These are phyloP conservation scores for Anguilla marmorata DNA, from an alignment of 2,797 vertebrate species.

Conservation along the genomic window DNA sequence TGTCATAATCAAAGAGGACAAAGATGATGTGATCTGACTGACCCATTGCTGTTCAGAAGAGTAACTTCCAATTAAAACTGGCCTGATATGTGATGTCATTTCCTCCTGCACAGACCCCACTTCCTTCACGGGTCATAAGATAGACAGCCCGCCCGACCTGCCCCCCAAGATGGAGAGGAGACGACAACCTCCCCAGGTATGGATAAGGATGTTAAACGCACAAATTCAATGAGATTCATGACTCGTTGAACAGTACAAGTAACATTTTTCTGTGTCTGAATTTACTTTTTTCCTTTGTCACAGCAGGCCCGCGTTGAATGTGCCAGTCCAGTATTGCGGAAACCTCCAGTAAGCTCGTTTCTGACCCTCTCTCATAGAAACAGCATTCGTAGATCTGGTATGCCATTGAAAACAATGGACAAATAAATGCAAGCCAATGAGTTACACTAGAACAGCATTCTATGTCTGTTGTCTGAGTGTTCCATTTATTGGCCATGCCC, in stretches of 20 bases:
- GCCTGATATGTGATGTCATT: neutral
- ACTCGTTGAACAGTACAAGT: neutral
- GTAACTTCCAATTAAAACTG: neutral
- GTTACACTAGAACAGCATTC: neutral
- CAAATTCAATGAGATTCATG: neutral
- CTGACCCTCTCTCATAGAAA: neutral
- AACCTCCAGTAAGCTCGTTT: constrained; percentile 61
- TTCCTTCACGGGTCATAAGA: constrained; percentile 53
- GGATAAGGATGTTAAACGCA: neutral
- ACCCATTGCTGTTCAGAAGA: neutral
- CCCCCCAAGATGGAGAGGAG: constrained; percentile 70
- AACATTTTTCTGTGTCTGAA: neutral
- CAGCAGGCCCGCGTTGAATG: constrained; percentile 60
- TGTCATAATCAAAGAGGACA: neutral
- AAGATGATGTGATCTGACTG: neutral
- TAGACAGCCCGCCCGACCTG: constrained; percentile 51
- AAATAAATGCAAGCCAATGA: neutral
- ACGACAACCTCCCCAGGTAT: constrained; percentile 57
- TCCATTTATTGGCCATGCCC: neutral
- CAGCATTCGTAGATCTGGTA: neutral
- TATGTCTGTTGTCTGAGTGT: neutral
- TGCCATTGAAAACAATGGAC: neutral
- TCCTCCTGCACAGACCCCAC: constrained; percentile 59
- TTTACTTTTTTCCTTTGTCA: constrained; percentile 11
- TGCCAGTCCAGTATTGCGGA: constrained; percentile 61